Conservation (phyloP, 1,140 invertebrate genomes). For the Magallana angulata region DNA sequence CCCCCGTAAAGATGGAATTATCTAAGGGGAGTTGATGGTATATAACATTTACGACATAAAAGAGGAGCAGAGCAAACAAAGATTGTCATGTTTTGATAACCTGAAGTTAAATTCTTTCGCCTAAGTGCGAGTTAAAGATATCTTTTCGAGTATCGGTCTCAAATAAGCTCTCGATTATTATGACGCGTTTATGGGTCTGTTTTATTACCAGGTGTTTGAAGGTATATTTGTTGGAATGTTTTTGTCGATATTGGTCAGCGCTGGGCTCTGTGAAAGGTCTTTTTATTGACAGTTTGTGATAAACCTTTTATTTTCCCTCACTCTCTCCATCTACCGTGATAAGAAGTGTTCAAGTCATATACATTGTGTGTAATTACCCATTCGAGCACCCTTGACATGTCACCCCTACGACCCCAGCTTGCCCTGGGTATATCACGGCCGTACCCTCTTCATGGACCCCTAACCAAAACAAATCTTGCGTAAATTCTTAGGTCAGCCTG, state of each 20-base stretch:
- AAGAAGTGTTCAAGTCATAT: background rate
- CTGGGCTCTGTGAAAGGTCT: background rate
- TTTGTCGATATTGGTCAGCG: background rate
- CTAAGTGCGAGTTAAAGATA: background rate
- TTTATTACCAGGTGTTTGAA: slow-evolving; percentile 22
- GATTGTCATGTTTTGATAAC: slow-evolving; percentile 19
- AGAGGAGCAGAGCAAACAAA: background rate
- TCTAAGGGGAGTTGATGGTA: background rate
- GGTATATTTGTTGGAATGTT: slow-evolving; percentile 30
- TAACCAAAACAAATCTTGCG: slow-evolving; percentile 25
- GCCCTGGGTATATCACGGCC: background rate
- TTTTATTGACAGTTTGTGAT: slow-evolving; percentile 19
- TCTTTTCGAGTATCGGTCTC: slow-evolving; percentile 9
- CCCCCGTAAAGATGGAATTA: background rate
- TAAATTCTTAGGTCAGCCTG: slow-evolving; percentile 7
- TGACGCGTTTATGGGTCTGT: background rate
- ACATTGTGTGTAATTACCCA: slow-evolving; percentile 4
- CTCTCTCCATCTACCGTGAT: background rate
- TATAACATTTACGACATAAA: background rate
- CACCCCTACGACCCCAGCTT: slow-evolving; percentile 10
- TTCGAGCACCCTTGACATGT: slow-evolving; percentile 26
- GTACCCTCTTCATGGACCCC: slow-evolving; percentile 11
- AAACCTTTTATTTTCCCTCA: slow-evolving; percentile 6
- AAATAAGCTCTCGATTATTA: background rate
- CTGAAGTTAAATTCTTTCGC: background rate